phyloP scores from a whole-genome alignment of 30 jellyfish, hydroid and myxozoan species.

The Hydractinia echinata region DNA sequence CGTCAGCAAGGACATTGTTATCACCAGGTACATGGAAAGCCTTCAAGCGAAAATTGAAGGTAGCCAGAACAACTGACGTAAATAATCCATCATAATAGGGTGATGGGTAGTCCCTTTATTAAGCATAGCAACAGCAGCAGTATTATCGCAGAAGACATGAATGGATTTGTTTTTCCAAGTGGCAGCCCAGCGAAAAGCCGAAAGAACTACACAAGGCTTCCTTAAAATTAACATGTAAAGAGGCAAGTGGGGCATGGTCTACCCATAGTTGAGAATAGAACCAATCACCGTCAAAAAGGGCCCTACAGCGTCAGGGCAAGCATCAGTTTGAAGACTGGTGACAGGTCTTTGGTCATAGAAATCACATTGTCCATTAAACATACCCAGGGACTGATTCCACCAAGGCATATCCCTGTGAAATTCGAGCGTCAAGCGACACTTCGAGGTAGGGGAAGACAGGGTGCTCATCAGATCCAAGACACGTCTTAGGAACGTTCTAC shows the following conservation, averaged over 20 bases:
- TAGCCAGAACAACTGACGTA: slow-evolving; percentile 19
- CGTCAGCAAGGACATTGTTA: slow-evolving; percentile 10
- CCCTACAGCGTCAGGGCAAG: not conserved
- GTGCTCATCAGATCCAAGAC: slow-evolving; percentile 2
- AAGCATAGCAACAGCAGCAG: slow-evolving; percentile 30
- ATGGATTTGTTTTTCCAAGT: slow-evolving; percentile 11
- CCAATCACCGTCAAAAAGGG: slow-evolving; percentile 8
- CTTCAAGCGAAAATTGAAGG: slow-evolving; percentile 9
- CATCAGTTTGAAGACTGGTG: slow-evolving; percentile 5
- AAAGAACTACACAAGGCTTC: slow-evolving; percentile 18
- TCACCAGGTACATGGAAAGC: slow-evolving; percentile 10
- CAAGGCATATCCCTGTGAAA: slow-evolving; percentile 9
- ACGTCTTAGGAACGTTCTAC: not conserved
- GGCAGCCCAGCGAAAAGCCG: slow-evolving; percentile 31
- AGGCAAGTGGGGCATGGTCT: not conserved
- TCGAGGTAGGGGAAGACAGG: not conserved
- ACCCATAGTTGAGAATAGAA: not conserved
- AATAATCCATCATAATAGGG: slow-evolving; percentile 5
- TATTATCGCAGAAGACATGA: slow-evolving; percentile 12
- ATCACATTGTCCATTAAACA: slow-evolving; percentile 5
- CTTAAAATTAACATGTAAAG: slow-evolving; percentile 11
- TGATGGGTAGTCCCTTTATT: slow-evolving; percentile 12
- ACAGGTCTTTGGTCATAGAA: slow-evolving; percentile 11
- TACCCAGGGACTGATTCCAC: slow-evolving; percentile 1
- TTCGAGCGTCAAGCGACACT: not conserved